phyloP scores from a whole-genome alignment of 1,140 invertebrate species.

The Homarus americanus region DNA sequence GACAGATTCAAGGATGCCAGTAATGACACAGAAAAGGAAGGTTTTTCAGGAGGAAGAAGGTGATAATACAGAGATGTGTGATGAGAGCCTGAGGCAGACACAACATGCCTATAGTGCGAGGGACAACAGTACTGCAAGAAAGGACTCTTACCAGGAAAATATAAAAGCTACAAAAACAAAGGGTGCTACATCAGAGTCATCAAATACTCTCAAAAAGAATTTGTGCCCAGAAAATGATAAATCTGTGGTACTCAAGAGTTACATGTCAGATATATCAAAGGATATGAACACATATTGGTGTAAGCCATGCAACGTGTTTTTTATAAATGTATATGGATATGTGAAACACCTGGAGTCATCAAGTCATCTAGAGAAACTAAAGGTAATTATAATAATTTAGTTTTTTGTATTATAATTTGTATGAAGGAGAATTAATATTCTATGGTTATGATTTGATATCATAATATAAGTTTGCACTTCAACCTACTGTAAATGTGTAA shows the following conservation, averaged over 20 bases:
- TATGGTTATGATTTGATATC: no score
- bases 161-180: no score
- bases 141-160: neutral
- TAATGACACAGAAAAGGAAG: neutral
- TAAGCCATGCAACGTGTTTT: constrained; percentile 16
- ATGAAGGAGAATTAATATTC: no score
- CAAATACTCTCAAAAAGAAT: neutral
- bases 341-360: constrained; percentile 17
- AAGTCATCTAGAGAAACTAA: neutral
- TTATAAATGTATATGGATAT: neutral
- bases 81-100: neutral
- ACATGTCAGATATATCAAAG: constrained; percentile 6
- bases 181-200: no score
- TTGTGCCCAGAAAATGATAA: neutral
- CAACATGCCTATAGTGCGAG: neutral
- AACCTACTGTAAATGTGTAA: no score
- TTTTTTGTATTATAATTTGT: neutral
- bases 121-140: neutral
- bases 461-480: no score
- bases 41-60: neutral
- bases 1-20: no score
- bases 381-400: neutral
- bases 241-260: no score
- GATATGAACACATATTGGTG: constrained; percentile 27
- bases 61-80: neutral